Percentiles rank a stretch among this genome's conserved stretches.
These are phyloP conservation scores for Montipora capitata DNA, from an alignment of 92 coral and sea anemone species.

Conservation along the genomic window DNA sequence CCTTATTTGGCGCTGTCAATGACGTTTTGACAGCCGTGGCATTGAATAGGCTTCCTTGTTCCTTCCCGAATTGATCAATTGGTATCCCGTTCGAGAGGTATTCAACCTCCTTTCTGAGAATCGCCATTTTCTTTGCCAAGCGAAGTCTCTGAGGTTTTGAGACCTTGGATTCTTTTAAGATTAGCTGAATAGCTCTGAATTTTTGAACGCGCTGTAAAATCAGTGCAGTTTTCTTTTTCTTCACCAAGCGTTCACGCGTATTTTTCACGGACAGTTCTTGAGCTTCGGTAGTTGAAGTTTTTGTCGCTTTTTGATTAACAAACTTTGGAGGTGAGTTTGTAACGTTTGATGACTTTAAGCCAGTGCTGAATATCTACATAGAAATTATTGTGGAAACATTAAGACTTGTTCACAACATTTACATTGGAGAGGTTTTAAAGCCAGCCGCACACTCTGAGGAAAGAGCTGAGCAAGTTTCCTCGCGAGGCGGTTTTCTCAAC, in stretches of 20 bases:
- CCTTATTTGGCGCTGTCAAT: constrained; percentile 26
- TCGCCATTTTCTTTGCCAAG: constrained; percentile 1
- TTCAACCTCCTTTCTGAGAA: neutral
- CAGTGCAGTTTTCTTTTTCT: neutral
- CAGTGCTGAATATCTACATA: neutral
- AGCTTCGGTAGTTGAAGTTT: neutral
- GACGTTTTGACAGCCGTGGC: constrained; percentile 37
- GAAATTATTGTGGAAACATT: too few relatives aligned
- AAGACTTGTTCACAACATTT: too few relatives aligned
- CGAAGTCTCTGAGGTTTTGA: neutral
- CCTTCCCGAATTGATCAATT: neutral
- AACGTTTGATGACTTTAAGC: neutral
- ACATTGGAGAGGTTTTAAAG: too few relatives aligned
- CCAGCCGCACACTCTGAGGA: too few relatives aligned
- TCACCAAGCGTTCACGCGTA: neutral
- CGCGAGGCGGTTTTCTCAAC: too few relatives aligned
- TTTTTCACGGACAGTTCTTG: neutral
- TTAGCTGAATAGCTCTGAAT: neutral
- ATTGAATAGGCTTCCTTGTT: neutral
- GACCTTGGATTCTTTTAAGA: neutral
- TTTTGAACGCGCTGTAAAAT: constrained; percentile 10
- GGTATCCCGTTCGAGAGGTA: neutral
- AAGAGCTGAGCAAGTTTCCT: too few relatives aligned
- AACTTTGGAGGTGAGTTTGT: neutral
- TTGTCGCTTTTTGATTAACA: neutral